Conservation (phyloP, 2,113 vertebrate species). For the Dromiciops gliroides region DNA sequence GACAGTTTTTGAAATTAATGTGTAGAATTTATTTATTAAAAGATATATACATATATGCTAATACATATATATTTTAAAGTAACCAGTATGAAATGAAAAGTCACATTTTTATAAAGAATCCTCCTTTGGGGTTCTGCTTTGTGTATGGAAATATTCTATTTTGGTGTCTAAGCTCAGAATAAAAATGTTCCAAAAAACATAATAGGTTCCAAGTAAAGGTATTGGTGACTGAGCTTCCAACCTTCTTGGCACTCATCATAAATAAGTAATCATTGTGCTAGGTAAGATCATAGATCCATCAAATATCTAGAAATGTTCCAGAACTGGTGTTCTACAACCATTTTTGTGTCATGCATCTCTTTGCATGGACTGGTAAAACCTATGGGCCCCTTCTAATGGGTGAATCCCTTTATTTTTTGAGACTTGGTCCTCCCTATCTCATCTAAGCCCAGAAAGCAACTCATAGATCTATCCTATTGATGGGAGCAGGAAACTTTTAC, state of each 20-base stretch:
- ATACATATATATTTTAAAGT: background rate
- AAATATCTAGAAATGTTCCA: background rate
- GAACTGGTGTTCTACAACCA: background rate
- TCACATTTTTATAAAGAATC: background rate
- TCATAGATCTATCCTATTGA: too few relatives aligned
- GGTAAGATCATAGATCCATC: background rate
- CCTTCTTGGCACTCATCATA: background rate
- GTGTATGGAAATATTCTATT: background rate
- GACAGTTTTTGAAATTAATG: background rate
- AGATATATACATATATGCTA: background rate
- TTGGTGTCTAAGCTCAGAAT: background rate
- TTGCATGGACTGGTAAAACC: background rate
- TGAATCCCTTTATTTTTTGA: background rate
- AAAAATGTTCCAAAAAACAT: background rate
- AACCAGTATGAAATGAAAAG: background rate
- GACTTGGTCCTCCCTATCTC: background rate
- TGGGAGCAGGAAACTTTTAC: too few relatives aligned
- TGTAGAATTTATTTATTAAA: background rate
- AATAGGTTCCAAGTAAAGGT: background rate
- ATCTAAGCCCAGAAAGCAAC: background rate
- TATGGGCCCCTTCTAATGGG: background rate
- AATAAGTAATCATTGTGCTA: background rate
- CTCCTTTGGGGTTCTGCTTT: background rate
- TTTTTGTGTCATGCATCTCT: background rate
- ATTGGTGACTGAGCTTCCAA: background rate